phyloP scores from a whole-genome alignment of 2,888 invertebrate species.

The Prosapia bicincta region DNA sequence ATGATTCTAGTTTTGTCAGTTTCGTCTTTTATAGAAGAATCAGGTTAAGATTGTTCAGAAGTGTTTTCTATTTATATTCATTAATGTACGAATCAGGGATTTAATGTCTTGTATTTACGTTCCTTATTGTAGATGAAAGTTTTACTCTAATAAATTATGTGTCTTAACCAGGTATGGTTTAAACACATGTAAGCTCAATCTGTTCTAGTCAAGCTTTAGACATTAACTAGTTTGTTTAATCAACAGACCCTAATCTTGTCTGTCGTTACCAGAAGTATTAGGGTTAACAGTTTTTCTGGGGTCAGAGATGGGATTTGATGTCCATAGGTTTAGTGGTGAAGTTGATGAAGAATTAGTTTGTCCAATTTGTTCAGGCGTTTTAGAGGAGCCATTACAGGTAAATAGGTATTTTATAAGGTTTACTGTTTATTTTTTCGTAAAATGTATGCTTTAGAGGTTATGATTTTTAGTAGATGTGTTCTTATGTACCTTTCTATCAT shows the following conservation, averaged over 20 bases:
- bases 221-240: not conserved
- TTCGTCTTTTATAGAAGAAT: not conserved
- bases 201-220: not conserved
- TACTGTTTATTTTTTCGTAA: too few species aligned
- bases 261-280: not conserved
- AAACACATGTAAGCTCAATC: too few species aligned
- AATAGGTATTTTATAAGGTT: too few species aligned
- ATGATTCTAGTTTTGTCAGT: not conserved
- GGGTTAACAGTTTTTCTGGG: not conserved
- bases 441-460: too few species aligned
- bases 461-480: too few species aligned
- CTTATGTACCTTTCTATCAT: constrained; percentile 12
- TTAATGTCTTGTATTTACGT: too few species aligned
- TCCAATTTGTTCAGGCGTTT: constrained; percentile 92
- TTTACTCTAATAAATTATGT: not conserved
- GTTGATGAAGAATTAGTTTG: constrained; percentile 97
- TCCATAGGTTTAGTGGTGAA: constrained; percentile 89
- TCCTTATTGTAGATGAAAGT: too few species aligned
- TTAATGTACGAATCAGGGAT: too few species aligned
- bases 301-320: constrained; percentile 84
- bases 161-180: too few species aligned
- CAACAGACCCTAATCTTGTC: not conserved
- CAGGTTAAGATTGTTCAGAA: not conserved
- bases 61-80: not conserved
- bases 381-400: constrained; percentile 94